Evolutionary conservation across 2,888 invertebrate genomes (phyloP), one percentile per base, ranked within the genome.

Genomic region (Lepetodrilus schrolli): DNA sequence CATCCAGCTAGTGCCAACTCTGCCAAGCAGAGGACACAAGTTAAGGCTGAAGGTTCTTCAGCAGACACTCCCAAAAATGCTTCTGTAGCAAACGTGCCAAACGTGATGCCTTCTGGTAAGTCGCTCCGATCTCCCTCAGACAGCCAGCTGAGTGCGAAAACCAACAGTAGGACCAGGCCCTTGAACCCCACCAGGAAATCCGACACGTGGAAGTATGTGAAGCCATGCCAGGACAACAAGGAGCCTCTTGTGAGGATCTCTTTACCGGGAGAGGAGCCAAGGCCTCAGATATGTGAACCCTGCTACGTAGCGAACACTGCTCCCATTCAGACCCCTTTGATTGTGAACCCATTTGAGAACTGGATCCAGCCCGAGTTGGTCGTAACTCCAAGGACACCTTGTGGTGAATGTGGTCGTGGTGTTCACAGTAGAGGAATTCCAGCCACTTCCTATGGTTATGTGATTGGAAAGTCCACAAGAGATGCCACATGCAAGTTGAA

Each of bases 341-440:
- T 87, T 70, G 85, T 85, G 1, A 85, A 87, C 77, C 87, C 87
- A 26, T 87, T 84, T 82, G 87, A 85, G 76, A 81, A 84, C 70
- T 77, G 83, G 58, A 78, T 81, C 65, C 72, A 78, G 34, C 77
- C 78, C 30, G 71, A 77, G 26, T 74, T 75, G 50, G 43, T 51
- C 7, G 21, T 49, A 1, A 48, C 51, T 23, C 13, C 37, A 47
- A 43, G 36, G 26, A 66, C 75, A 65, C 43, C 65, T 4, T 26
- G 23, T n/a, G 74, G 77, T n/a, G 73, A 71, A 8, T 37, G 47
- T 7, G 51, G 73, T 65, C 66, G 76, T 20, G 74, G 51, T 5
- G 71, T 66, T 38, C 71, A 76, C 30, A 75, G 47, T 3, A 70
- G 48, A 49, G 76, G 76, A 47, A 74, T 83, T 3, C 72, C 81